A percentile compares a stretch with the other conserved stretches of the same genome.
Conservation (phyloP, 2,113 vertebrate species). For the Phalacrocorax brasilianus region DNA sequence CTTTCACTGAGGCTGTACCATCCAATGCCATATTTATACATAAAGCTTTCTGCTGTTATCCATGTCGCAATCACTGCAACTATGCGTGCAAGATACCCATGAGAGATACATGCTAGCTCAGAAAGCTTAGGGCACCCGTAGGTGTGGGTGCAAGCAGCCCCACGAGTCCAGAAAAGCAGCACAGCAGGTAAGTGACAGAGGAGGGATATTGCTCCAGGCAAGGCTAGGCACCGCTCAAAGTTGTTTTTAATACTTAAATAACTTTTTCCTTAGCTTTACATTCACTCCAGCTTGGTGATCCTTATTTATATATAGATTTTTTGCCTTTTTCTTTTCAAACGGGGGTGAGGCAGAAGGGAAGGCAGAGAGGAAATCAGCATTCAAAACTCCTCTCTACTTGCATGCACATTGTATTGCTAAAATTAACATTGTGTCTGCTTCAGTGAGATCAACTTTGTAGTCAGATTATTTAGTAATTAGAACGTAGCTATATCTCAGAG, state of each 20-base stretch:
- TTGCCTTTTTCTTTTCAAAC: neutral
- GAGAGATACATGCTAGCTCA: neutral
- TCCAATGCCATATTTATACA: accelerated
- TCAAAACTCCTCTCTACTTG: neutral
- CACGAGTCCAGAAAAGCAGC: neutral
- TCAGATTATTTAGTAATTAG: constrained; percentile 16
- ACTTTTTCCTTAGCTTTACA: neutral
- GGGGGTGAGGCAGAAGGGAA: neutral
- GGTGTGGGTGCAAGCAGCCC: neutral
- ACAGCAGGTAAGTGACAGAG: neutral
- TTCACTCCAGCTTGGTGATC: neutral
- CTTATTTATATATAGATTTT: neutral
- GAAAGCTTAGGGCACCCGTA: neutral
- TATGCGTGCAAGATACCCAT: neutral
- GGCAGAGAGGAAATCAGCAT: neutral
- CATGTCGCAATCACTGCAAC: neutral
- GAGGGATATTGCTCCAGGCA: neutral
- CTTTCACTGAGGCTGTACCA: neutral
- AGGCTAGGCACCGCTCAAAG: neutral
- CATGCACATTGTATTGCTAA: neutral
- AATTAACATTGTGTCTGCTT: neutral
- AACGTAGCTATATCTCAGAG: neutral
- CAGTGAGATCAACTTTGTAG: neutral
- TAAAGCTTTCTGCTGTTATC: neutral
- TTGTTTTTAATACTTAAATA: neutral